Evolutionary conservation across 1,140 invertebrate species (phyloP).

Genomic region (Pentalonia nigronervosa): DNA sequence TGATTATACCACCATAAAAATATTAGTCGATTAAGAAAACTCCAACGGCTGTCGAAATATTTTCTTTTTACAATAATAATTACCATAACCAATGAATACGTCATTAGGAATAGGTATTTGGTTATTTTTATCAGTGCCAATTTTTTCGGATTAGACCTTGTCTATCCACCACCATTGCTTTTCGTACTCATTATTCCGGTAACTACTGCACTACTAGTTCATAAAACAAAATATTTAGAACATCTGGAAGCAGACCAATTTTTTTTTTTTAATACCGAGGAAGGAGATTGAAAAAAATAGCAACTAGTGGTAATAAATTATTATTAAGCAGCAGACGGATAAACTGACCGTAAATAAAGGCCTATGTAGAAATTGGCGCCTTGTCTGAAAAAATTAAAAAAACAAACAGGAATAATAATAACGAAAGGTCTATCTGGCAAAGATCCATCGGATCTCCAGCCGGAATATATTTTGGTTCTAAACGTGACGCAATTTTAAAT

Average conservation of each 20-base stretch:
- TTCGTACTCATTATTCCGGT: conserved; percentile 5
- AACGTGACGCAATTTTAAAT: conserved; percentile 30
- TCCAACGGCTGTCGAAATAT: conserved; percentile 32
- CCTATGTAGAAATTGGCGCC: conserved; percentile 38
- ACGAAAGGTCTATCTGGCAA: conserved; percentile 41
- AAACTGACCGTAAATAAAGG: conserved; percentile 45
- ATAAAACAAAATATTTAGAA: conserved; percentile 39
- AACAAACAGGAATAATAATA: conserved; percentile 28
- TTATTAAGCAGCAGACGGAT: conserved; percentile 46
- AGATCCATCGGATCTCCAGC: conserved; percentile 39
- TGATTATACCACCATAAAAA: background rate
- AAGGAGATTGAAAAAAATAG: conserved; percentile 4
- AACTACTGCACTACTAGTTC: background rate
- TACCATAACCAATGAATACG: background rate
- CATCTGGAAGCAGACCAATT: conserved; percentile 43
- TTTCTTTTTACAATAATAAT: background rate
- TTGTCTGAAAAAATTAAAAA: conserved; percentile 36
- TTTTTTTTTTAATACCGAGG: too few species aligned
- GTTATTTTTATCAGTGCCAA: conserved; percentile 6
- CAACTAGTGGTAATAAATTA: conserved; percentile 57
- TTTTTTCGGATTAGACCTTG: background rate
- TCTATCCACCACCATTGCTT: background rate
- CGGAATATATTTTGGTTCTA: conserved; percentile 38
- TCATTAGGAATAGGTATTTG: background rate
- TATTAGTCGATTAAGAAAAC: background rate